Evolutionary conservation across 2,888 invertebrate species (phyloP).

Genomic region (Plebejus argus): DNA sequence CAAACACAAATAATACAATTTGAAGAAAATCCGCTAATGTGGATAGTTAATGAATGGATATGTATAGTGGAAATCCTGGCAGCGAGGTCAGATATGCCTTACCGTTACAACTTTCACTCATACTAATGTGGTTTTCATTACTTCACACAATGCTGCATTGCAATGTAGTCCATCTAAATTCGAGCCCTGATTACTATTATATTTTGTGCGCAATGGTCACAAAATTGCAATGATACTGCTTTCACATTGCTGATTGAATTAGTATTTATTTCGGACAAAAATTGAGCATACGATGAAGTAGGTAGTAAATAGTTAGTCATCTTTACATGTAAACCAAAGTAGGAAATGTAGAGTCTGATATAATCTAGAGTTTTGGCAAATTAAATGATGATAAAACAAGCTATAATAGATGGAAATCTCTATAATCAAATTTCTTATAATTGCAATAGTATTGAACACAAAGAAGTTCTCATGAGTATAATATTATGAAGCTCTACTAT

Average conservation of each 20-base stretch:
- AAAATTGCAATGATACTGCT: not conserved
- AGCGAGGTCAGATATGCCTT: conserved; percentile 2
- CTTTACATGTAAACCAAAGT: not conserved
- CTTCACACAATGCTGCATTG: not conserved
- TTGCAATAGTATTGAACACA: too few relatives aligned
- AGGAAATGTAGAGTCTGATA: not conserved
- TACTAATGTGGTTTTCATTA: conserved; percentile 3
- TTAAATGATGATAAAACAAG: too few relatives aligned
- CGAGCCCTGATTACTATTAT: not conserved
- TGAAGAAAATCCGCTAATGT: not conserved
- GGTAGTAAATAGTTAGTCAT: too few relatives aligned
- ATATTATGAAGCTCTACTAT: not conserved
- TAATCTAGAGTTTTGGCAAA: not conserved
- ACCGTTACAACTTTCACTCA: conserved; percentile 15
- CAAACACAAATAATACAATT: not conserved
- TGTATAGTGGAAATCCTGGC: conserved; percentile 8
- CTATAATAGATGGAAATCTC: too few relatives aligned
- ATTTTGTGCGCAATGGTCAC: not conserved
- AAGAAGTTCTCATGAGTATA: not conserved
- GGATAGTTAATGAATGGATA: not conserved
- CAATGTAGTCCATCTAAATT: not conserved
- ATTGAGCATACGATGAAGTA: too few relatives aligned
- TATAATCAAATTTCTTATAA: too few relatives aligned
- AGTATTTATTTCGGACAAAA: not conserved
- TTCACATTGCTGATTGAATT: not conserved